phyloP scores from a whole-genome alignment of 2,888 invertebrate species.

The Drosophila pegasa region DNA sequence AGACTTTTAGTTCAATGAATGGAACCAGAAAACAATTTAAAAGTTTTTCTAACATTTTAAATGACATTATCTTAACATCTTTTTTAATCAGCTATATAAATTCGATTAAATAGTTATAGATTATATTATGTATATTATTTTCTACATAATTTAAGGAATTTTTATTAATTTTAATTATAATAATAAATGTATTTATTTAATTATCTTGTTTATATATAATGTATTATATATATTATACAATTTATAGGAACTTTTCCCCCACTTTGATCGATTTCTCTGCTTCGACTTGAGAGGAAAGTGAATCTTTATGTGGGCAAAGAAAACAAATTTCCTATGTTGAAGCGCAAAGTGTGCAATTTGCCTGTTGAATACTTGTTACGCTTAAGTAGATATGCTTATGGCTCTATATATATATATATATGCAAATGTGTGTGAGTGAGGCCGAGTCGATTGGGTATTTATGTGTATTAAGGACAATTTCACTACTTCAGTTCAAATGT shows the following conservation, averaged over 20 bases:
- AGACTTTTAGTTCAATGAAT: background rate
- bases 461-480: constrained; percentile 74
- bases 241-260: background rate
- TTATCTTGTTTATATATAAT: background rate
- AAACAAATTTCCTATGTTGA: background rate
- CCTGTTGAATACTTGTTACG: background rate
- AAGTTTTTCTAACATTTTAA: too few relatives aligned
- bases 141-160: too few relatives aligned
- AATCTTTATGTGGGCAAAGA: constrained; percentile 2
- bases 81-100: too few relatives aligned
- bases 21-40: too few relatives aligned
- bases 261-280: background rate
- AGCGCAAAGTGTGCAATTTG: background rate
- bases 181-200: background rate
- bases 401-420: background rate
- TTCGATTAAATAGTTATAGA: too few relatives aligned
- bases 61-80: too few relatives aligned
- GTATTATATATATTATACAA: too few relatives aligned
- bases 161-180: too few relatives aligned
- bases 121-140: too few relatives aligned
- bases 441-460: constrained; percentile 9
- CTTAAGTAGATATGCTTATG: constrained; percentile 7
- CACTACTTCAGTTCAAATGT: constrained; percentile 55
- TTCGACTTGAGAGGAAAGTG: constrained; percentile 4
- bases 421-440: background rate